Evolutionary conservation across 1,140 invertebrate genomes (phyloP), one percentile per base, ranked within the genome.

Genomic region (Ips nitidus): DNA sequence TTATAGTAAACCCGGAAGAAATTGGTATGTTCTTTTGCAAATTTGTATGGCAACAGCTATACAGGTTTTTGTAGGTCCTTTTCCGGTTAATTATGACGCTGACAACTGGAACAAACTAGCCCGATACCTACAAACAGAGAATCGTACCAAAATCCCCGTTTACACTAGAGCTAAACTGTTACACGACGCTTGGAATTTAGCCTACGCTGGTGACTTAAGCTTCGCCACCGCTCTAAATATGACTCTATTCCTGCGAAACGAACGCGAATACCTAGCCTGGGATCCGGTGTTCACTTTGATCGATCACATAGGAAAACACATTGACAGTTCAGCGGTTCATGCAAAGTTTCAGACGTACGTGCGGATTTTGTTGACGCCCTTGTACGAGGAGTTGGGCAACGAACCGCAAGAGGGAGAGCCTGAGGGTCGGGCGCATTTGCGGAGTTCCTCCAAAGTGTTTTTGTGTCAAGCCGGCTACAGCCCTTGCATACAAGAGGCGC

Each of bases 1-100:
- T 92, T 53, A 88, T 93, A 50, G 82, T 91, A 1, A 93, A 93
- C 80, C 90, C 89, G n/a, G 90, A 91, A 70, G 91, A 91, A 81
- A 91, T 91, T 73, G 90, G 89, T 89, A n/a, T 42, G 65, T 66
- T n/a, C 4, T 52, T 55, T 37, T 8, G 4, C 45, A 8, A 45
- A 64, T 41, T 45, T 71, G 45, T 37, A 7, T 7, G 5, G 36
- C 6, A 53, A 8, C 36, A 57, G 3, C 4, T 47, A 47, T n/a
- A n/a, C n/a, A 22, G 22, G 22, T 22, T 22, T 22, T 22, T n/a
- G 3, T 76, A 88, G 90, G 89, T 1, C 91, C 92, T 63, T 94
- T 90, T 77, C 87, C 90, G 3, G 92, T 94, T 0, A 93, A 94
- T 75, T 94, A 94, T 76, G 92, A 94, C 72, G 70, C 79, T 3